Evolutionary conservation across 2,113 vertebrate genomes (phyloP).

Genomic region (Cnemophilus loriae): DNA sequence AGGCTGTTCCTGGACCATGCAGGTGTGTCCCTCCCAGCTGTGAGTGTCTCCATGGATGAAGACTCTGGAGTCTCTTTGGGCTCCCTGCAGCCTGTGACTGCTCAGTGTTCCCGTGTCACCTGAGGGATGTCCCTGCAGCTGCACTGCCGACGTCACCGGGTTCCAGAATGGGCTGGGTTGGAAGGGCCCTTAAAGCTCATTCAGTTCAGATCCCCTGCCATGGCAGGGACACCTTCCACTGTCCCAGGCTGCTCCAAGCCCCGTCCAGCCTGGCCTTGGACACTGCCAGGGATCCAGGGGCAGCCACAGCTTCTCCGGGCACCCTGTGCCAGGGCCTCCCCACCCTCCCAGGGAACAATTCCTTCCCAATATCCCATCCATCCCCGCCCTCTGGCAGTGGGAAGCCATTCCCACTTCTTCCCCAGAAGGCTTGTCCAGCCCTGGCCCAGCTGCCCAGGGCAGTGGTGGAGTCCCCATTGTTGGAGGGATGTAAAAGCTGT

Average conservation of each 20-base stretch:
- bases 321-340: not conserved
- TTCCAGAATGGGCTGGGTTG: not conserved
- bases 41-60: not conserved
- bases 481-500: not conserved
- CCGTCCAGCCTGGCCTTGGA: not conserved
- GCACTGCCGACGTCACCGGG: not conserved
- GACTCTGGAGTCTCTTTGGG: accelerated
- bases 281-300: not conserved
- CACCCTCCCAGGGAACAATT: not conserved
- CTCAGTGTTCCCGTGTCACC: not conserved
- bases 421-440: not conserved
- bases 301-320: not conserved
- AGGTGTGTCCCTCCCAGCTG: not conserved
- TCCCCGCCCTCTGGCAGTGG: not conserved
- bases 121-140: not conserved
- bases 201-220: accelerated
- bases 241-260: not conserved
- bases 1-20: not conserved
- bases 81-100: not conserved
- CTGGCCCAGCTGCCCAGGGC: not conserved
- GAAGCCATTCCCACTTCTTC: not conserved
- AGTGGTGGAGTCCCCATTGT: not conserved
- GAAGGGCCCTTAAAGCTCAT: not conserved
- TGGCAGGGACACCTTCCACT: not conserved
- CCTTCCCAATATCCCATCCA: not conserved